A percentile compares a stretch with the other conserved stretches of the same genome.
Conservation (phyloP, 2,888 invertebrate genomes). For the Lithophane socia region DNA sequence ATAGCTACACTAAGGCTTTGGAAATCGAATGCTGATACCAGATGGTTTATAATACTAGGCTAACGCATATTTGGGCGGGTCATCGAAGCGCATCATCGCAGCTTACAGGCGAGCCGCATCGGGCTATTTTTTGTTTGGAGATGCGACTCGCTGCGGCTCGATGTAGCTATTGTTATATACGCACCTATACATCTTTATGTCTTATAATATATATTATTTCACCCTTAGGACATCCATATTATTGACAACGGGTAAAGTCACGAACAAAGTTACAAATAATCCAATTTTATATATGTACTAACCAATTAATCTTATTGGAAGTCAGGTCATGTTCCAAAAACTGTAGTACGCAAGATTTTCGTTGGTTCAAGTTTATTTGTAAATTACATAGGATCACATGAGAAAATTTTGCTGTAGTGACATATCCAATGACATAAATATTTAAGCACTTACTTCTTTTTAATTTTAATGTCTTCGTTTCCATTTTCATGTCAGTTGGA, state of each 20-base stretch:
- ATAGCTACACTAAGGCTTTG: not conserved
- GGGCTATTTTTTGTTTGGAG: not conserved
- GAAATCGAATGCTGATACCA: not conserved
- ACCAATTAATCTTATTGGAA: slow-evolving; percentile 25
- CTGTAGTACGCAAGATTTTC: slow-evolving; percentile 53
- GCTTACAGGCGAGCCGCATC: too few relatives aligned
- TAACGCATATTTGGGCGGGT: too few relatives aligned
- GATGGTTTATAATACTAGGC: not conserved
- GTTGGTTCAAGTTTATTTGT: slow-evolving; percentile 25
- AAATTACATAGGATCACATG: slow-evolving; percentile 54
- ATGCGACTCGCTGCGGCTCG: not conserved
- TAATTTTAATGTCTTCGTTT: slow-evolving; percentile 13
- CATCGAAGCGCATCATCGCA: not conserved
- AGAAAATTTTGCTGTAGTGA: slow-evolving; percentile 67
- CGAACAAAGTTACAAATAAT: not conserved
- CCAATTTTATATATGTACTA: slow-evolving; percentile 20
- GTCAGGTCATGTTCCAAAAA: slow-evolving; percentile 52
- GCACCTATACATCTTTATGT: too few relatives aligned
- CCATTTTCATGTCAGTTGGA: not conserved
- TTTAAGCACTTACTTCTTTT: slow-evolving; percentile 27
- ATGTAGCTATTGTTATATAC: not conserved
- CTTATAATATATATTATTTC: too few relatives aligned
- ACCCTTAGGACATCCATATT: not conserved
- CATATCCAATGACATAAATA: slow-evolving; percentile 49
- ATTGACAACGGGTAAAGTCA: not conserved